Percentiles rank a stretch among this genome's conserved stretches.
These are phyloP conservation scores for Lycaon pictus DNA, from an alignment of 2,113 vertebrate genomes.

Conservation along the genomic window DNA sequence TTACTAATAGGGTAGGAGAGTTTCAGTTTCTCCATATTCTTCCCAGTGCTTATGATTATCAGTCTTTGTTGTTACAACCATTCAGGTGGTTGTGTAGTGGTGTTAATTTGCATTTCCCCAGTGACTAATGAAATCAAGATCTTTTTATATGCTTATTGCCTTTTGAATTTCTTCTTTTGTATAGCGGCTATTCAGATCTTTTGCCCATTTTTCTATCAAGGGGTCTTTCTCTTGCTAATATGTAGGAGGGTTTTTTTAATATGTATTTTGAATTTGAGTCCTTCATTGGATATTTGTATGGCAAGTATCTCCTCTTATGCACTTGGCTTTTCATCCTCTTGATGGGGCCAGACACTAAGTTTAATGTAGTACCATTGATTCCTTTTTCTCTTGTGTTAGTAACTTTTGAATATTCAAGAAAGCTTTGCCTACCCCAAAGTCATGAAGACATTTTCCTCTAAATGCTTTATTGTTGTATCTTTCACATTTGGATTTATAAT, in stretches of 20 bases:
- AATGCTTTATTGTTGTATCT: neutral
- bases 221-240: neutral
- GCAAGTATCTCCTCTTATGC: neutral
- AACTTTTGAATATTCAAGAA: neutral
- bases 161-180: neutral
- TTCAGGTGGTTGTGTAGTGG: neutral
- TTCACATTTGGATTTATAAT: slow-evolving; percentile 7
- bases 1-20: neutral
- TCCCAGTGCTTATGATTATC: neutral
- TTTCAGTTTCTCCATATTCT: neutral
- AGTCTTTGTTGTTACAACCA: neutral
- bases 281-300: neutral
- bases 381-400: neutral
- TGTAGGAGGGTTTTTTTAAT: neutral
- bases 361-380: neutral
- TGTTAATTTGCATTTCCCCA: neutral
- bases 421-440: slow-evolving; percentile 10
- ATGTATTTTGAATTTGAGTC: neutral
- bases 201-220: neutral
- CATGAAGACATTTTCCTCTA: neutral
- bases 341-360: neutral
- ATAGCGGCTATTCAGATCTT: neutral
- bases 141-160: neutral
- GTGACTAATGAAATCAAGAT: neutral
- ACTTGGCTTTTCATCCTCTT: neutral